These are phyloP conservation scores for Sisor rabdophorus DNA, from an alignment of 2,113 vertebrate species.

Conservation along the genomic window DNA sequence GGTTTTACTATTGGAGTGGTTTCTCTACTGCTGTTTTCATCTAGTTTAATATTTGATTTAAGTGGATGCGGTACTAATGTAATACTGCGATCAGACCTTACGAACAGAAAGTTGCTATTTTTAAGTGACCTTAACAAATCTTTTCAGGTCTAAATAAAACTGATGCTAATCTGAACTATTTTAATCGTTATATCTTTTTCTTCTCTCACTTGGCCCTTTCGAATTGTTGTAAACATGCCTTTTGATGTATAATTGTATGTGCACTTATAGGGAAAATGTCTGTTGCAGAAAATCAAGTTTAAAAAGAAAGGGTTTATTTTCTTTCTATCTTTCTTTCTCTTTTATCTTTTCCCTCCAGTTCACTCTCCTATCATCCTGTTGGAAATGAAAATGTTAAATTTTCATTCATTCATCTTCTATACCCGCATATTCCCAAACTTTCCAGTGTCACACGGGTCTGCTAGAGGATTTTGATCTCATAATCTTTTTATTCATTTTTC, in stretches of 20 bases:
- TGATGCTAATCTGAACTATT: background rate
- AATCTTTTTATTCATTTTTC: background rate
- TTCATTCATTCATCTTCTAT: too few relatives aligned
- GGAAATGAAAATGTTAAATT: constrained; percentile 10
- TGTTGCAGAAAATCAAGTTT: background rate
- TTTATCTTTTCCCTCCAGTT: constrained; percentile 4
- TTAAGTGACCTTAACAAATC: too few relatives aligned
- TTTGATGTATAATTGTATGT: background rate
- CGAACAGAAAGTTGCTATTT: background rate
- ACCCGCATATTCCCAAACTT: too few relatives aligned
- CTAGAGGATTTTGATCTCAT: constrained; percentile 18
- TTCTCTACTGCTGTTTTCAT: background rate
- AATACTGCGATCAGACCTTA: background rate
- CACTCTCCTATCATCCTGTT: constrained; percentile 30
- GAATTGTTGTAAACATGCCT: too few relatives aligned
- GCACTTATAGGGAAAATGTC: background rate
- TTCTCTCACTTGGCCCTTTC: too few relatives aligned
- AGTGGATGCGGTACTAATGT: background rate
- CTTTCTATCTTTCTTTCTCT: background rate
- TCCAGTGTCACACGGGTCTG: too few relatives aligned
- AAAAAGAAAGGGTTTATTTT: background rate
- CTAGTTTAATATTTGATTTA: constrained; percentile 15
- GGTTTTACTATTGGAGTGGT: background rate
- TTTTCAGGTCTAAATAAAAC: background rate
- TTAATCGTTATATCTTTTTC: background rate